Evolutionary conservation across 2,888 invertebrate species (phyloP), one percentile per base, ranked within the genome.

Genomic region (Notodonta ziczac): DNA sequence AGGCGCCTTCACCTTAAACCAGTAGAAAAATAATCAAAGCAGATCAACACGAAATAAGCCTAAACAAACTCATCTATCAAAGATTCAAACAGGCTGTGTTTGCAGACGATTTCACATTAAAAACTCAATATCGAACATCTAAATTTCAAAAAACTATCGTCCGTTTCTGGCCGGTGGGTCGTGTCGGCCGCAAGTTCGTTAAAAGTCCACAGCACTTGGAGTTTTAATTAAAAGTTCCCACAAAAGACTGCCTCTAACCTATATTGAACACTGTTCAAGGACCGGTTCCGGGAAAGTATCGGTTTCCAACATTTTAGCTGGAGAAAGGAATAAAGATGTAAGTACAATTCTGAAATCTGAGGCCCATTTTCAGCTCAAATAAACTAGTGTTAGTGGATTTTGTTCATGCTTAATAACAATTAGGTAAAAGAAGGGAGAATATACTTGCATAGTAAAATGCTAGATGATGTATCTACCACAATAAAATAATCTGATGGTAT

Each of bases 181-280:
- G 58, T 63, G 59, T 61, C 60, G 56, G 51, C 69, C 73, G 59
- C 70, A 63, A 69, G 61, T 74, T 81, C 70, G 76, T 76, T 82
- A 73, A 67, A 69, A 75, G 70, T 78, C 72, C 44, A 59, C 56
- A 59, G 65, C 67, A 69, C 61, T 76, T 70, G 61, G 60, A 70
- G 64, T 71, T 78, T 78, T 81, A 83, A 82, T 83, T 81, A 82
- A 82, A 83, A 80, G 67, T 80, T 80, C 64, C 61, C 40, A 74
- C 67, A 75, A 75, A 74, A 77, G 77, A 75, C 71, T 65, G 53
- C 56, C 57, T 44, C 60, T 63, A 59, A 69, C 65, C 65, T 65
- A 67, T 59, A 73, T 71, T 60, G 60, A 67, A 70, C 62, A 69
- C 50, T 73, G 67, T 69, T 69, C 44, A 56, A 56, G 55, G 53